Conservation (phyloP, 1,140 invertebrate species). For the Aphelinus atriplicis region DNA sequence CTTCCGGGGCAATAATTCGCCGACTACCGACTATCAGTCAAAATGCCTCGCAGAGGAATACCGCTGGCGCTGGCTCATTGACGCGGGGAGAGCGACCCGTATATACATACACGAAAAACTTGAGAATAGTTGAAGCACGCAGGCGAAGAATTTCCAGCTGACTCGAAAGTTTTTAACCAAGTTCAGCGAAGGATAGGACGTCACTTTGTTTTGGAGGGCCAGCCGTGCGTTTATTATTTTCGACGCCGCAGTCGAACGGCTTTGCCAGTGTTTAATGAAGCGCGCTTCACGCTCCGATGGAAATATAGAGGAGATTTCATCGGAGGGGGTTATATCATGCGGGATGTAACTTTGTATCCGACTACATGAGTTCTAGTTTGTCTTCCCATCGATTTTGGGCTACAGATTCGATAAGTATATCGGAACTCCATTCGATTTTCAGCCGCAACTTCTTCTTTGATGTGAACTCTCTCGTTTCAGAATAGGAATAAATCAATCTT, state of each 20-base stretch:
- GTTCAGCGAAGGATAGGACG: not conserved
- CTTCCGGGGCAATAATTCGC: too few relatives aligned
- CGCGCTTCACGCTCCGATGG: not conserved
- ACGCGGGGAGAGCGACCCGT: not conserved
- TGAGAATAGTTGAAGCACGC: conserved; percentile 9
- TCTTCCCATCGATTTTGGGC: too few relatives aligned
- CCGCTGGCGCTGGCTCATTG: not conserved
- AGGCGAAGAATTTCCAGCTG: conserved; percentile 6
- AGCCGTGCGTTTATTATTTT: conserved; percentile 1
- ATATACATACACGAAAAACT: not conserved
- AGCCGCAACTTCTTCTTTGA: too few relatives aligned
- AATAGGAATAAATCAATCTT: too few relatives aligned
- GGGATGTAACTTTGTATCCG: not conserved
- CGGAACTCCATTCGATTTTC: too few relatives aligned
- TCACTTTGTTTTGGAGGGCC: too few relatives aligned
- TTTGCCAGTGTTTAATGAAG: not conserved
- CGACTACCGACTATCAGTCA: too few relatives aligned
- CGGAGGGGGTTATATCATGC: not conserved
- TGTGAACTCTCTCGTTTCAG: too few relatives aligned
- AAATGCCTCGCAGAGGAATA: too few relatives aligned
- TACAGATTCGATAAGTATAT: too few relatives aligned
- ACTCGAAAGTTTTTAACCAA: conserved; percentile 23
- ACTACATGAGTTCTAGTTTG: not conserved
- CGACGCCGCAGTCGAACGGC: conserved; percentile 8
- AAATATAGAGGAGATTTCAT: not conserved